Evolutionary conservation across 2,797 vertebrate species (phyloP), one percentile per base, ranked within the genome.

Genomic region (Cottoperca gobio): DNA sequence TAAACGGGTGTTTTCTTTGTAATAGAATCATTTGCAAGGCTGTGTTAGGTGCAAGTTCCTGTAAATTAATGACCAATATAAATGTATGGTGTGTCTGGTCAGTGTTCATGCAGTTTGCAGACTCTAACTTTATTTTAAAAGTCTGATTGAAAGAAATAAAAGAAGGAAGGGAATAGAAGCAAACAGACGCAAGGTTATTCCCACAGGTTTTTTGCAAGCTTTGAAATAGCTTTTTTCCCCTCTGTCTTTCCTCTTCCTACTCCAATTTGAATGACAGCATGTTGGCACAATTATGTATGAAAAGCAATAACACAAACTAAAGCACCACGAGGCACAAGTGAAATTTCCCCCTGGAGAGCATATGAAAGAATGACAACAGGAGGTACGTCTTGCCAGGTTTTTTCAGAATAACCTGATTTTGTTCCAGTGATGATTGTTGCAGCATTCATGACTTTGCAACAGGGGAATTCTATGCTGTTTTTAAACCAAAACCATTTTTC

Each of bases 281-380:
- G 79, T 81, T 76, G 74, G 78, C n/a, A 87, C 82, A 85, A 89
- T 92, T 93, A 91, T 54, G 67, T 66, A 81, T 83, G 83, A 90
- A 89, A 86, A 84, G 86, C 81, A 90, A 85, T 74, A 83, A 84
- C 68, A 82, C 78, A 83, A 89, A 81, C 82, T 85, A 52, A 2
- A 84, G 81, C 84, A 70, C 70, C 52, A 61, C 16, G 6, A 76
- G 70, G 67, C 72, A 48, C 31, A 23, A 62, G 70, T 67, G 75
- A 70, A 79, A 86, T 82, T 5, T 78, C 33, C 76, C 76, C 79
- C 68, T 12, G 55, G 75, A 78, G 78, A 88, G 66, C 23, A 10
- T 54, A 70, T 64, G 78, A 73, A 72, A 58, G 54, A 74, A 57
- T n/a, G 64, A 85, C 82, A 70, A 60, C 71, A 42, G 53, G 80